Base-by-base conservation (phyloP, 2,888 invertebrate species). In the Dicyrtomina minuta region DNA sequence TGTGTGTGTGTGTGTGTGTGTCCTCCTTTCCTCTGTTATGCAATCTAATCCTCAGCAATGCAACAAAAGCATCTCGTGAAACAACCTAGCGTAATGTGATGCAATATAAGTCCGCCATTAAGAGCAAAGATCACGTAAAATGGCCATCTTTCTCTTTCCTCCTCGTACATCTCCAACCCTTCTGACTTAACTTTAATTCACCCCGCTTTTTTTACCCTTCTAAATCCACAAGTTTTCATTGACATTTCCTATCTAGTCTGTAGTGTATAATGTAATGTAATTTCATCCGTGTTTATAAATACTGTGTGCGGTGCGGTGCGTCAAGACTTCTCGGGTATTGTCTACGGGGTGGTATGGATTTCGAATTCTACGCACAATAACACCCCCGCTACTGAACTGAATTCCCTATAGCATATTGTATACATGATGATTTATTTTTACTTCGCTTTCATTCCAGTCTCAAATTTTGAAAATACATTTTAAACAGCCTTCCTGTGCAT, bases 91-190 rank as follows among this genome's bases (percentile, higher is more conserved):
- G 26, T 39, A 49, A 64, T 44, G 61, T 46, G 26, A 61, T 64
- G 64, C 62, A 68, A 74, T 72, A 72, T 74, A 77, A 74, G 75
- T 75, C 75, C 66, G 71, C 75, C 75, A 77, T 77, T 77, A 77
- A 77, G 74, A 72, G 75, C 74, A 75, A 77, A 77, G 74, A 75
- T 75, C 77, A 77, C 77, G 77, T 77, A 75, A 69, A 72, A 69
- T 66, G 65, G 61, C 69, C 69, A 72, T 72, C 72, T 72, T 69
- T 72, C 70, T 73, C 70, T 70, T 72, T 65, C 53, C 41, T 65
- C 53, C 39, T 53, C 70, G 68, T 74, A 69, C 70, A 70, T 68
- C 64, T 72, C 68, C 73, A 71, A 70, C 72, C 74, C 74, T 74
- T 73, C 72, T 41, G 51, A 60, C 27, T 67, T 24, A 65, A 65